phyloP scores from a whole-genome alignment of 2,797 vertebrate genomes.

The Oophaga sylvatica region DNA sequence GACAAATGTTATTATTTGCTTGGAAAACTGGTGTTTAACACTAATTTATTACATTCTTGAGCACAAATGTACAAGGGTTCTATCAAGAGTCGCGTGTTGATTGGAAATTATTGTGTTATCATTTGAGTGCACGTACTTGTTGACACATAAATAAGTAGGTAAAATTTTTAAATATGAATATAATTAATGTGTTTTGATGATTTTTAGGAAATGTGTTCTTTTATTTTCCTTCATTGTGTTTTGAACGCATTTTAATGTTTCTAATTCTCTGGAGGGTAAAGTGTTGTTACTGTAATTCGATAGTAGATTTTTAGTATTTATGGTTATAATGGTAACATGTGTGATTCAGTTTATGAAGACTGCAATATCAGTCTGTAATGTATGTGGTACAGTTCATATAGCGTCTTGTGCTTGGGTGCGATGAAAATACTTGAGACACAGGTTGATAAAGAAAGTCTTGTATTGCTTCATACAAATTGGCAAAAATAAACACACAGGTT shows the following conservation, averaged over 20 bases:
- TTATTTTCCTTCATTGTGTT: not conserved
- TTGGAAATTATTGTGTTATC: slow-evolving; percentile 32
- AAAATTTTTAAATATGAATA: not conserved
- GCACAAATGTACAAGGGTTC: not conserved
- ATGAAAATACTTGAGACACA: too few species aligned
- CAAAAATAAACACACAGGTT: too few species aligned
- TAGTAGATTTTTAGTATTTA: not conserved
- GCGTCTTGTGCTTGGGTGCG: too few species aligned
- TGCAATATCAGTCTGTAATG: not conserved
- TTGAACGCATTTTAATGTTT: not conserved
- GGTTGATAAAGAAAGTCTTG: too few species aligned
- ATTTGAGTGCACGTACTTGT: not conserved
- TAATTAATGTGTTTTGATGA: slow-evolving; percentile 4
- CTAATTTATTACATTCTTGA: slow-evolving; percentile 25
- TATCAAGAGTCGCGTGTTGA: slow-evolving; percentile 1
- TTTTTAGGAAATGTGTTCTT: not conserved
- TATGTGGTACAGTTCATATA: too few species aligned
- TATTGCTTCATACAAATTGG: too few species aligned
- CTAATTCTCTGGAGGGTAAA: not conserved
- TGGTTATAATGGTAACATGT: not conserved
- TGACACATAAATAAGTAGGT: slow-evolving; percentile 33
- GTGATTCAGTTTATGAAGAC: not conserved
- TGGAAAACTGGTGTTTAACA: not conserved
- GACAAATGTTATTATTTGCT: not conserved
- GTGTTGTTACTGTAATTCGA: too few species aligned